Evolutionary conservation across 2,888 invertebrate species (phyloP), one percentile per base, ranked within the genome.

Genomic region (Smittia sp.): DNA sequence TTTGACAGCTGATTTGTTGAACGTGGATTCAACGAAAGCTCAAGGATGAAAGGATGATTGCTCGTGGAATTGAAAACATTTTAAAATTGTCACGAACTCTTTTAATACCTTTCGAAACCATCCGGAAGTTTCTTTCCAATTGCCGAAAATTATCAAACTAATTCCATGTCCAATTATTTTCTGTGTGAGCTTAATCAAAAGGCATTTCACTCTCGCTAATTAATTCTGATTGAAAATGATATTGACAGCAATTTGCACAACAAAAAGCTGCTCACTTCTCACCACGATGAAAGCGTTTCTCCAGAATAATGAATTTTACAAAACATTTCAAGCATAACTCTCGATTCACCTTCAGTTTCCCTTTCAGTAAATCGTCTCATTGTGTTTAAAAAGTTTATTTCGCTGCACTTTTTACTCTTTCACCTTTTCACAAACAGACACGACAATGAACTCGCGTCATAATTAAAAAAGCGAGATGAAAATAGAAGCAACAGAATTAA

Each of bases 381-480:
- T 46, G 46, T 15, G 11, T 2, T 32, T 32, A 11, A 11, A 46
- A 11, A n/a, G 15, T 46, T 46, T 46, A 46, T 13, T 46, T 11
- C 32, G 11, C 46, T 46, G 46, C 46, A 11, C 15, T 46, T 46
- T 46, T 46, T 46, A 11, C 46, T 46, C 46, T 46, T 46, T 46
- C 46, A 46, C 46, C 46, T 46, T 46, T 46, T 46, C 46, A 15
- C 46, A 46, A 46, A 46, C 46, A 46, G 46, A 11, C 11, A 46
- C n/a, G 46, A 58, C 58, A 58, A 58, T 58, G 22, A 58, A 58
- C 58, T 58, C 58, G 58, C 18, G 20, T 22, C 46, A 46, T 15
- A 46, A 46, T 46, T 7, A 58, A 58, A 58, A 58, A 22, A 39
- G 39, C 22, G 58, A 58, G 18, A 46, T 46, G 18, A 13, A 46